Conservation (phyloP, 2,888 invertebrate species). For the Thereva nobilitata region DNA sequence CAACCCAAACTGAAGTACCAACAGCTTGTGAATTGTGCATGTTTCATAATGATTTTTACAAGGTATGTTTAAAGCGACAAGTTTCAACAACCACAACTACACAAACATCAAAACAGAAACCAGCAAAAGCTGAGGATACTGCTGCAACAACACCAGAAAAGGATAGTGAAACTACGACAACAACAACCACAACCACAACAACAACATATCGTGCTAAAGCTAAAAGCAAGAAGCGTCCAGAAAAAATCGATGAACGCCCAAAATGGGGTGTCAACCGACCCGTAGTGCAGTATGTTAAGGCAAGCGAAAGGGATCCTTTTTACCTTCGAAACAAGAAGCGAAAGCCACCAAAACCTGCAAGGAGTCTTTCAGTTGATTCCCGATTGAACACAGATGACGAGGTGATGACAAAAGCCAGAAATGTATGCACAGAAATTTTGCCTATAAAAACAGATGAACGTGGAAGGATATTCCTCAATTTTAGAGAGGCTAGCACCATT, state of each 20-base stretch:
- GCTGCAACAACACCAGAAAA: conserved; percentile 24
- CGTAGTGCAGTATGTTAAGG: conserved; percentile 81
- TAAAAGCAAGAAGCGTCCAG: conserved; percentile 49
- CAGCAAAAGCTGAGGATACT: conserved; percentile 1
- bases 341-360: conserved; percentile 66
- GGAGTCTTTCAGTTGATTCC: conserved; percentile 59
- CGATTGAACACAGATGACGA: conserved; percentile 53
- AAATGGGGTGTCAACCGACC: conserved; percentile 80
- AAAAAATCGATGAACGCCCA: conserved; percentile 65
- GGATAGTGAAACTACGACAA: conserved; percentile 34
- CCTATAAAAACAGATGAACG: conserved; percentile 58
- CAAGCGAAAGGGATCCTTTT: conserved; percentile 87
- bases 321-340: conserved; percentile 68
- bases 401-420: conserved; percentile 52
- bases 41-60: conserved; percentile 57
- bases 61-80: conserved; percentile 55
- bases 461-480: conserved; percentile 56
- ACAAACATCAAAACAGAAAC: conserved; percentile 53
- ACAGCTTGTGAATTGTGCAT: conserved; percentile 54
- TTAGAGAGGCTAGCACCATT: conserved; percentile 56
- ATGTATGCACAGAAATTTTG: conserved; percentile 58
- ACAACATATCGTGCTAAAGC: conserved; percentile 54
- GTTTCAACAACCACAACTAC: conserved; percentile 57
- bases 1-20: conserved; percentile 56
- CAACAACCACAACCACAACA: conserved; percentile 51